These are phyloP conservation scores for Phymanthus crucifer DNA, from an alignment of 92 coral and sea anemone genomes.

Conservation along the genomic window DNA sequence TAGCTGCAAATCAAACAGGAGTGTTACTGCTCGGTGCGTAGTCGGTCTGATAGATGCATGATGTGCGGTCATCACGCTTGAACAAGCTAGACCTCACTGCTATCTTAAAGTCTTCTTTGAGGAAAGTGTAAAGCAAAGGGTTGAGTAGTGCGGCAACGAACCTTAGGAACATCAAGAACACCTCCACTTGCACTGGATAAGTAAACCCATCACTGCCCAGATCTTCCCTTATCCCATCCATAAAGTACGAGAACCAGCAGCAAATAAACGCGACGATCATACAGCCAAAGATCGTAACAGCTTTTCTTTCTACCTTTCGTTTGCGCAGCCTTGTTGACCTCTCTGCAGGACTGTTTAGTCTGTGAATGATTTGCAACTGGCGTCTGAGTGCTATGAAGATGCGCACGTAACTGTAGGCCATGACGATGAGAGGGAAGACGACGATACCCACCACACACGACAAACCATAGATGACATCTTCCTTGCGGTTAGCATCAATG, in stretches of 20 bases:
- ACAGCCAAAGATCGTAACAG: slow-evolving; percentile 60
- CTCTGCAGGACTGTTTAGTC: slow-evolving; percentile 46
- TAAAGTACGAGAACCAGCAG: slow-evolving; percentile 76
- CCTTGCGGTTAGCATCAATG: background rate
- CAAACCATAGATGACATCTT: slow-evolving; percentile 43
- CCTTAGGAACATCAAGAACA: slow-evolving; percentile 54
- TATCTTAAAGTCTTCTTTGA: slow-evolving; percentile 76
- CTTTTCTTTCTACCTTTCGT: slow-evolving; percentile 51
- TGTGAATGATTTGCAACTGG: slow-evolving; percentile 49
- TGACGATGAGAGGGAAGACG: slow-evolving; percentile 47
- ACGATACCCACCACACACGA: slow-evolving; percentile 45
- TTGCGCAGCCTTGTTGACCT: slow-evolving; percentile 17
- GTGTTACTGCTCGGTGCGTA: slow-evolving; percentile 17
- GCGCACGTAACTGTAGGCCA: slow-evolving; percentile 52
- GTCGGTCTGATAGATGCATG: slow-evolving; percentile 14
- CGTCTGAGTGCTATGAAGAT: slow-evolving; percentile 53
- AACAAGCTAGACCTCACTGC: slow-evolving; percentile 42
- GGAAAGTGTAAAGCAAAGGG: slow-evolving; percentile 69
- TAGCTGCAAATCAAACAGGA: background rate
- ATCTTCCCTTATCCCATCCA: slow-evolving; percentile 52
- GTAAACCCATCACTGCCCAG: slow-evolving; percentile 17
- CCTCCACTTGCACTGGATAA: slow-evolving; percentile 45
- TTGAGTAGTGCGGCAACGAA: slow-evolving; percentile 60
- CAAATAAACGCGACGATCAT: slow-evolving; percentile 66
- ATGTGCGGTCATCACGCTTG: slow-evolving; percentile 7